Evolutionary conservation across 2,113 vertebrate species (phyloP), one percentile per base, ranked within the genome.

Genomic region (Cynoglossus semilaevis): DNA sequence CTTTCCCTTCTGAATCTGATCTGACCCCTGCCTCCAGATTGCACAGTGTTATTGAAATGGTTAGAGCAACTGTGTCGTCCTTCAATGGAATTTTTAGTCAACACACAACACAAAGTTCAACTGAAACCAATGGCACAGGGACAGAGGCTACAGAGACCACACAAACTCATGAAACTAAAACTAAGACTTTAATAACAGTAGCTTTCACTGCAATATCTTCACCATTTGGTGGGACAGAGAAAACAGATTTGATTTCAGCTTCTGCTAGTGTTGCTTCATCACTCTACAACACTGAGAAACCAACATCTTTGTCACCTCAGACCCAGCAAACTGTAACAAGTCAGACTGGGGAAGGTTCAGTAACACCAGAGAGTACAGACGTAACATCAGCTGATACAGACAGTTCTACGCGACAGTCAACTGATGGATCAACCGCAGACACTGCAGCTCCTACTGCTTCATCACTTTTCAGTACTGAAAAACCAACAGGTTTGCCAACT

Each of bases 41-140:
- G 37, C 55, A 84, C 29, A 81, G 34, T 58, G 72, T 74, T 18
- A 54, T 83, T 73, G 61, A 81, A 66, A 54, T 64, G 0, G 58
- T 85, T 1, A 76, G 55, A 19, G 70, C 76, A 52, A 85, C 79
- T 60, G 38, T 83, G 52, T 44, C 59, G 6, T 58, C 81, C 38
- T 41, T 85, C 9, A 76, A 52, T 54, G 68, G 64, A 11, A 62
- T 76, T 57, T 79, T 85, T 16, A 73, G 16, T 42, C 37, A 68
- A 22, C 35, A 68, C 45, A 50, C 67, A 17, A 68, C 75, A 57
- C 52, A 71, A 9, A 63, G 43, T 46, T 5, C 13, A 45, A 58
- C 68, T 56, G 3, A 16, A 22, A 36, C 58, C 11, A 6, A 8
- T 62, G 36, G 16, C 9, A 58, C 14, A 36, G 16, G 45, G 44